Evolutionary conservation across 2,113 vertebrate species (phyloP), one percentile per base, ranked within the genome.

Genomic region (Neogobius melanostomus): DNA sequence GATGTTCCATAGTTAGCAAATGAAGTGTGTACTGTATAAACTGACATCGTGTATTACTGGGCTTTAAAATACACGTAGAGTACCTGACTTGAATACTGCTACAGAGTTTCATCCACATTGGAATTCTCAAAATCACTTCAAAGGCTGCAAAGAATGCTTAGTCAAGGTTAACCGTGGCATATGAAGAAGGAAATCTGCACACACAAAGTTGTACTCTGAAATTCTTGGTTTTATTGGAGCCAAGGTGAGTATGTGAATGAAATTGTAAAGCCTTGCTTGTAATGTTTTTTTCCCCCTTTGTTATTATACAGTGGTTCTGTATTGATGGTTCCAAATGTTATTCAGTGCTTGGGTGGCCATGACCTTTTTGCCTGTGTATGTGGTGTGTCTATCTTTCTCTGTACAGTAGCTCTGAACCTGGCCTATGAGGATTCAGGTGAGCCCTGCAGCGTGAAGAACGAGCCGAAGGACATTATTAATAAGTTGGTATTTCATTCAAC

Each of bases 321-420:
- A 17, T 11, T 48, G 57, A 61, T 61, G 46, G 10, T 64, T 64
- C 47, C 9, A 17, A 64, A 48, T 64, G 46, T 64, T 47, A 48
- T 47, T 48, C 62, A 47, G 62, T 28, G 62, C 62, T 64, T 64
- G 44, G 17, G 16, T 64, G 15, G 45, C 62, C 11, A 11, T 64
- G 62, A 64, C 62, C 62, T 64, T 64, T 48, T 36, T 17, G 9
- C 44, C 16, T 11, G 62, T 21, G 7, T 64, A 6, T 44, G 42
- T 4, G 11, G 6, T 17, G 44, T 62, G 14, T 64, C 44, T 64
- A 2, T 44, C 15, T n/a, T 47, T 48, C 45, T 21, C 11, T 46
- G 16, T n/a, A n/a, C n/a, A n/a, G n/a, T 17, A 47, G 9, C 9
- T 8, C 11, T 21, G 45, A 16, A 64, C 45, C 47, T 63, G 9